These are phyloP conservation scores for Manacus vitellinus DNA, from an alignment of 2,113 vertebrate genomes.

Conservation along the genomic window DNA sequence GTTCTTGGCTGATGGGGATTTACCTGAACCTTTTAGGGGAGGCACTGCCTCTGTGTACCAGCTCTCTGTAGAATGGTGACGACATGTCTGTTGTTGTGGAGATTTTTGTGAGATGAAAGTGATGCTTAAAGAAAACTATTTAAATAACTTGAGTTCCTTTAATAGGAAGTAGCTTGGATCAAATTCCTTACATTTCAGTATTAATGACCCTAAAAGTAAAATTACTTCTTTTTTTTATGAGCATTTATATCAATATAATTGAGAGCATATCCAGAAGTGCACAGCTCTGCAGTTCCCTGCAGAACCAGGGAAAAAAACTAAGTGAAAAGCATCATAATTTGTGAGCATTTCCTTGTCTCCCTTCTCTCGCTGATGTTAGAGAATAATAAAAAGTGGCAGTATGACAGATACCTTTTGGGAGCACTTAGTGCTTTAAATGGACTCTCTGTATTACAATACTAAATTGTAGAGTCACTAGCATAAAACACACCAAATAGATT, in stretches of 20 bases:
- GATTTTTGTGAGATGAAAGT: background rate
- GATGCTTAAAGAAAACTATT: background rate
- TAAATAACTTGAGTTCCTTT: background rate
- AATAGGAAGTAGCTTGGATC: background rate
- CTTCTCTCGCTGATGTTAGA: background rate
- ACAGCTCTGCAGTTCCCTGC: background rate
- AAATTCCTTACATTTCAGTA: background rate
- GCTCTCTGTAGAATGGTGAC: too few species aligned
- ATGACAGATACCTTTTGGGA: constrained; percentile 48
- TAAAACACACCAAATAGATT: constrained; percentile 17
- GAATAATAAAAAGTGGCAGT: background rate
- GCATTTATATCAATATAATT: background rate
- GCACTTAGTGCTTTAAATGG: constrained; percentile 9
- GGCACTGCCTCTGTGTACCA: background rate
- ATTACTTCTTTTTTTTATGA: background rate
- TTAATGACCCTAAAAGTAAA: background rate
- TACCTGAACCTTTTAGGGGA: background rate
- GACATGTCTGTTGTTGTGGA: background rate
- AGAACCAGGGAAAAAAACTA: background rate
- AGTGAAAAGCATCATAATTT: background rate
- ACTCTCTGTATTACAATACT: background rate
- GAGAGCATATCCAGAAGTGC: background rate
- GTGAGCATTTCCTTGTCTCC: background rate
- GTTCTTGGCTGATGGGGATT: background rate
- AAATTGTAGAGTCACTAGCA: background rate